Percentiles rank a stretch among this genome's conserved stretches.
phyloP scores from a whole-genome alignment of 2,113 vertebrate genomes.

The Amblyornis subalaris region DNA sequence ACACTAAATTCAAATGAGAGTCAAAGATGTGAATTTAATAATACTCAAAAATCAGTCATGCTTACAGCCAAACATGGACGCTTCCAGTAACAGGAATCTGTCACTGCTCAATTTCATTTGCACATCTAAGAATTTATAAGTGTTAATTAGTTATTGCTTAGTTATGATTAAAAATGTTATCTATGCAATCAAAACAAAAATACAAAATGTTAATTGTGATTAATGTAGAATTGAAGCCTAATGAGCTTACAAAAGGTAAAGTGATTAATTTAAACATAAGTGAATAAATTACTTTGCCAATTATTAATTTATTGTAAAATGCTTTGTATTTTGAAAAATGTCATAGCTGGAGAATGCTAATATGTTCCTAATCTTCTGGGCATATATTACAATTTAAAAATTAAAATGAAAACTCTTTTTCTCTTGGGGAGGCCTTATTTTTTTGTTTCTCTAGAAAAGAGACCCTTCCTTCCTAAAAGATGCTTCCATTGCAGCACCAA shows the following conservation, averaged over 20 bases:
- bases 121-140: background rate
- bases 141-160: conserved; percentile 13
- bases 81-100: background rate
- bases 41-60: background rate
- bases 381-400: background rate
- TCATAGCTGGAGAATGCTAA: background rate
- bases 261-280: conserved; percentile 14
- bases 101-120: background rate
- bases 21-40: background rate
- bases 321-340: conserved; percentile 1
- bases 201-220: background rate
- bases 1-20: background rate
- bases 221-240: conserved; percentile 15
- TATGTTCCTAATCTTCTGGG: background rate
- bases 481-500: background rate
- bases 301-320: conserved; percentile 5
- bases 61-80: background rate
- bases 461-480: background rate
- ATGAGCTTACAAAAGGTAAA: conserved; percentile 22
- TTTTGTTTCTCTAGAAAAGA: background rate
- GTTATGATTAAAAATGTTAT: background rate
- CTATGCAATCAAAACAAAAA: conserved; percentile 46
- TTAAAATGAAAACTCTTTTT: background rate
- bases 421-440: background rate
- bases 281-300: conserved; percentile 11